Conservation (phyloP, 2,888 invertebrate genomes). For the Aphelenchoides bicaudatus region DNA sequence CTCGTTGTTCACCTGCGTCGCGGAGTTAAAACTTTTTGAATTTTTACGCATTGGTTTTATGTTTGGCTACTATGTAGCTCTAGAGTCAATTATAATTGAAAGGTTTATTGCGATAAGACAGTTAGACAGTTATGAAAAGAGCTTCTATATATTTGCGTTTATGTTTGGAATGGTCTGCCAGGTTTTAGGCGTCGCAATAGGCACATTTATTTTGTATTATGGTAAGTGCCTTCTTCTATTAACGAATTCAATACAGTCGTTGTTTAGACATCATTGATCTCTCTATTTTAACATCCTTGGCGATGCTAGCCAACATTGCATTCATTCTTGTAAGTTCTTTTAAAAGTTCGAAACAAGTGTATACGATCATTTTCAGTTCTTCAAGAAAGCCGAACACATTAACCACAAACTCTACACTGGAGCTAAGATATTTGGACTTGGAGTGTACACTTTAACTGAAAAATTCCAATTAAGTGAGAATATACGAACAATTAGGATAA, state of each 20-base stretch:
- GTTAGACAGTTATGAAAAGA: neutral
- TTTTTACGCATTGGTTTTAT: neutral
- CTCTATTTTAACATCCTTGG: neutral
- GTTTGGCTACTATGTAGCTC: neutral
- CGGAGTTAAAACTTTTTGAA: neutral
- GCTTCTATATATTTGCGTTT: neutral
- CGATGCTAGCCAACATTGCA: neutral
- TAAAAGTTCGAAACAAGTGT: slow-evolving; percentile 2
- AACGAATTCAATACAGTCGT: no score
- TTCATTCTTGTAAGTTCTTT: neutral
- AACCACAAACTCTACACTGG: slow-evolving; percentile 13
- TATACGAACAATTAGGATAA: neutral
- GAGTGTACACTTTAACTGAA: neutral
- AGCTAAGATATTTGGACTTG: neutral
- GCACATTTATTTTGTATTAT: neutral
- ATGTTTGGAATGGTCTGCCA: neutral
- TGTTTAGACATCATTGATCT: no score
- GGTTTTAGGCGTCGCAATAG: neutral
- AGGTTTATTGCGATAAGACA: neutral
- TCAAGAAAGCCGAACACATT: neutral
- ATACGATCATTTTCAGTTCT: no score
- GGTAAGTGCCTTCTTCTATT: no score
- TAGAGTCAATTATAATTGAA: neutral
- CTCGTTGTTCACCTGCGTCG: slow-evolving; percentile 3
- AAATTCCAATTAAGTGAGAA: neutral